Evolutionary conservation across 2,888 invertebrate species (phyloP).

Genomic region (Lissocephala sabroskyi): DNA sequence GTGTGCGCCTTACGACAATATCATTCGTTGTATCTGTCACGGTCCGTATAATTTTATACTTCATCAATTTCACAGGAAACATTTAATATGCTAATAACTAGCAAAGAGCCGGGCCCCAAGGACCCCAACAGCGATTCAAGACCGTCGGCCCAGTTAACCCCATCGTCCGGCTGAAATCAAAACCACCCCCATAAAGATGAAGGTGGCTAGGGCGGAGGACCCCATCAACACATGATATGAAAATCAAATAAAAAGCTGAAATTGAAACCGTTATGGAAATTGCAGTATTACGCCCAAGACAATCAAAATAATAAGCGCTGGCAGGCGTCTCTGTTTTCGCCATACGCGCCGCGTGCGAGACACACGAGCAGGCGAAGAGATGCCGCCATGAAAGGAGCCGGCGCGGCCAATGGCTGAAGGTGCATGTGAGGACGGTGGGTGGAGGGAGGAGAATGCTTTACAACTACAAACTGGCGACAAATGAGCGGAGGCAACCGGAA

Average conservation of each 20-base stretch:
- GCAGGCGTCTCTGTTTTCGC: no score
- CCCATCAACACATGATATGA: constrained; percentile 27
- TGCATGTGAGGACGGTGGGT: no score
- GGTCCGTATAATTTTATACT: constrained; percentile 51
- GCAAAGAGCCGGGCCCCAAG: constrained; percentile 8
- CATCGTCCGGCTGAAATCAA: background rate
- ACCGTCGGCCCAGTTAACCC: constrained; percentile 4
- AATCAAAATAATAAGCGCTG: constrained; percentile 30
- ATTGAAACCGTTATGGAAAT: constrained; percentile 54
- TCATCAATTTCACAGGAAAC: constrained; percentile 47
- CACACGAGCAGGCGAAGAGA: background rate
- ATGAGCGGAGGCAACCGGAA: constrained; percentile 44
- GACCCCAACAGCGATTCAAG: background rate
- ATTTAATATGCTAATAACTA: constrained; percentile 53
- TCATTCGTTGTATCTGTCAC: constrained; percentile 19
- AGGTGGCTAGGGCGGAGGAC: constrained; percentile 10
- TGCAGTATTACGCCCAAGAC: constrained; percentile 42
- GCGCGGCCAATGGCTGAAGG: no score
- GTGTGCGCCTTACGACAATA: constrained; percentile 40
- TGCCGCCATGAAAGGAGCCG: no score
- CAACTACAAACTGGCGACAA: constrained; percentile 44
- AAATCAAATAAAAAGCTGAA: constrained; percentile 24
- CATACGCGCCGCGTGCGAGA: background rate
- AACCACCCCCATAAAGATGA: background rate
- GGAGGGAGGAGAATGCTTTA: no score